Evolutionary conservation across 2,797 vertebrate genomes (phyloP), one percentile per base, ranked within the genome.

Genomic region (Gymnoscopelus microlampas): DNA sequence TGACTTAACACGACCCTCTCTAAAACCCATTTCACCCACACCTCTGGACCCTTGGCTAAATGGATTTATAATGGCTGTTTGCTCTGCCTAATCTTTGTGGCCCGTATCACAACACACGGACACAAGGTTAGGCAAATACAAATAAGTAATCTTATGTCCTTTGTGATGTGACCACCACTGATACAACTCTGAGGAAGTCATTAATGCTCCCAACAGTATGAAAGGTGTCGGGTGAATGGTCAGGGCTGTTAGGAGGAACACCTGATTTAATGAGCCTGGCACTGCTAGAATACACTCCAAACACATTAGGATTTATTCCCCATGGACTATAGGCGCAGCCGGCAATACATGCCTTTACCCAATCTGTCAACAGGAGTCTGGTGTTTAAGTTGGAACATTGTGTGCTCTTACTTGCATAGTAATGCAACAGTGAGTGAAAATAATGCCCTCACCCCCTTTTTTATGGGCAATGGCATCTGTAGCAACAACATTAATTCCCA

Each of bases 1-100:
- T 44, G 62, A 73, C 65, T 79, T 66, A 81, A 23, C 78, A 67
- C 63, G 67, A 62, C 53, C 47, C 29, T 53, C 61, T 68, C 29
- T 76, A 62, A 76, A 81, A 79, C 70, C 68, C 67, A 82, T 80
- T 80, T 76, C 58, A 69, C 47, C 72, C 59, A 65, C 78, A 75
- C 70, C 58, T 73, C 53, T 68, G 53, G 63, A 71, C 66, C 19
- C 53, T 6, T 11, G 70, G 71, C 51, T 68, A 79, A 88, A 88
- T 87, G 81, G 72, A 55, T 88, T 88, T 85, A 75, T 87, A 86
- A 86, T 87, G 77, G 73, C 61, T 87, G 80, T 85, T 86, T 90
- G 71, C 73, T 49, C 63, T 47, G 69, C 66, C 73, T 80, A 77
- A 82, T 85, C 73, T 68, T 54, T 73, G 71, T 35, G 60, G 72